These are phyloP conservation scores for Alaudala cheleensis DNA, from an alignment of 2,113 vertebrate species.

Conservation along the genomic window DNA sequence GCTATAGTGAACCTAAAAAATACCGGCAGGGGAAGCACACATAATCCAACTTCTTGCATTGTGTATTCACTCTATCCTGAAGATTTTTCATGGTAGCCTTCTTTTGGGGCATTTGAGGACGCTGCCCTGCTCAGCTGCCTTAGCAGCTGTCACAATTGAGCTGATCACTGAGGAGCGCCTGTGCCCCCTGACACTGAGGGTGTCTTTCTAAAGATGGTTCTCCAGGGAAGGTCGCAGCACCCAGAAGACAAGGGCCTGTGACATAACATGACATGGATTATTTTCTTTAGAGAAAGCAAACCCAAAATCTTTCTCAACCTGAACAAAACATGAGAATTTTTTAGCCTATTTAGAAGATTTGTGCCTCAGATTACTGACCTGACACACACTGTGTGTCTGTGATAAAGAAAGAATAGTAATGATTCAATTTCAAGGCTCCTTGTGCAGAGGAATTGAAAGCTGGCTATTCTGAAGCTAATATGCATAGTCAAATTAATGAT, in stretches of 20 bases:
- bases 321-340: not conserved
- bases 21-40: accelerated
- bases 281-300: not conserved
- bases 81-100: too few relatives aligned
- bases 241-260: too few relatives aligned
- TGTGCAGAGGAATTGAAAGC: not conserved
- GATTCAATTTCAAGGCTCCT: not conserved
- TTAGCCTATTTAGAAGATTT: not conserved
- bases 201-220: too few relatives aligned
- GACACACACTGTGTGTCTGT: not conserved
- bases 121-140: too few relatives aligned
- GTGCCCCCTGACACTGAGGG: too few relatives aligned
- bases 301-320: not conserved
- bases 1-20: not conserved
- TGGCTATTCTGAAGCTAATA: not conserved
- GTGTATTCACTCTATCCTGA: too few relatives aligned
- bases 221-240: too few relatives aligned
- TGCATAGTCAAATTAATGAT: not conserved
- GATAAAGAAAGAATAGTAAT: not conserved
- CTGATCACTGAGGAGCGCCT: too few relatives aligned
- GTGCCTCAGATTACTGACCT: not conserved
- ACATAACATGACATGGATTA: not conserved
- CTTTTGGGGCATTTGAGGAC: too few relatives aligned
- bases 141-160: too few relatives aligned
- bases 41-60: not conserved